Percentiles rank a stretch among this genome's conserved stretches.
Evolutionary conservation across 2,113 vertebrate genomes (phyloP).

Genomic region (Conger conger): DNA sequence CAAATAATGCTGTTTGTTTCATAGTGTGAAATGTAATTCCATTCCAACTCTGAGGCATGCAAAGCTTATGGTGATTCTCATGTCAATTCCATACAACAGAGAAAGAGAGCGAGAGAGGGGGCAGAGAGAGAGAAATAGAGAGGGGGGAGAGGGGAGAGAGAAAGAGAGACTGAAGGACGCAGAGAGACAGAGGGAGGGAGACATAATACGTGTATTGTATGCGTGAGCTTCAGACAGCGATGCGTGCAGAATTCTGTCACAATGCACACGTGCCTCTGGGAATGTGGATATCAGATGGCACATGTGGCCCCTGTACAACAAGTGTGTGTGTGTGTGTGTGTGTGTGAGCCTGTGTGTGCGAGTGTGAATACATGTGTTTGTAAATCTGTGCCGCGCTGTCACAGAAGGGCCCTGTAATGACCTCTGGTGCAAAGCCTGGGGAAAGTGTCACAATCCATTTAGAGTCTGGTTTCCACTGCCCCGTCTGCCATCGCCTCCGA

Average conservation of each 20-base stretch:
- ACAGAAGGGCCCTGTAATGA: conserved; percentile 61
- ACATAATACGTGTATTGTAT: background rate
- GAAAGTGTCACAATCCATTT: conserved; percentile 75
- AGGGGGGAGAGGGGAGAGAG: no score
- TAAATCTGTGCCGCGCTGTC: conserved; percentile 25
- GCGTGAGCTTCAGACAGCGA: no score
- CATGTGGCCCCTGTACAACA: no score
- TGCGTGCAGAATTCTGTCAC: no score
- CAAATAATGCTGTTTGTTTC: no score
- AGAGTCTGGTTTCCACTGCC: conserved; percentile 58
- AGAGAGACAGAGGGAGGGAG: no score
- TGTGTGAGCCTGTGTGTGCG: conserved; percentile 9
- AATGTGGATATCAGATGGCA: background rate
- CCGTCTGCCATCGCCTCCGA: conserved; percentile 67
- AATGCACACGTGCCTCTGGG: background rate
- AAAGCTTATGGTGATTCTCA: background rate
- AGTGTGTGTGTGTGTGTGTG: background rate
- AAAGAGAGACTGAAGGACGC: no score
- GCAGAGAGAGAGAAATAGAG: no score
- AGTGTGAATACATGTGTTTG: conserved; percentile 24
- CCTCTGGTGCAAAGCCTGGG: conserved; percentile 62
- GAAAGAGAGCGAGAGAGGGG: no score
- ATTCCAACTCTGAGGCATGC: background rate
- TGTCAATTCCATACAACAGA: background rate
- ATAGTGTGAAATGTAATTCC: background rate